phyloP scores from a whole-genome alignment of 92 coral and sea anemone species.

The Scolanthus callimorphus region DNA sequence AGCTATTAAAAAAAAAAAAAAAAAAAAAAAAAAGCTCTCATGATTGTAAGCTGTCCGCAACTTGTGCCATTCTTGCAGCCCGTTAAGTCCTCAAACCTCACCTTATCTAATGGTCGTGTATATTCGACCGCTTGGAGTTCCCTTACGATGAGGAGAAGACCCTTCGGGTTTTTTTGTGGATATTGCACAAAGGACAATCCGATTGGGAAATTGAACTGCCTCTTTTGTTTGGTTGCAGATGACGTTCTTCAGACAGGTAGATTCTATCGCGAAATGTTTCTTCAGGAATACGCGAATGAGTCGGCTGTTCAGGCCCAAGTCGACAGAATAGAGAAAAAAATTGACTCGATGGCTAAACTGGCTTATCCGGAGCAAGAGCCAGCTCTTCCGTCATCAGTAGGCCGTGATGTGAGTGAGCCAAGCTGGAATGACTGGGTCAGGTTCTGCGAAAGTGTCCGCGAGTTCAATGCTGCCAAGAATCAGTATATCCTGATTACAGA shows the following conservation, averaged over 20 bases:
- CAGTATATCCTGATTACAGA: constrained; percentile 77
- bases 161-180: too few species aligned
- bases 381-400: neutral
- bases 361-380: constrained; percentile 65
- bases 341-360: neutral
- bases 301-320: neutral
- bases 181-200: too few species aligned
- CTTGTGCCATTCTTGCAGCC: too few species aligned
- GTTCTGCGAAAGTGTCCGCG: constrained; percentile 49
- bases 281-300: neutral
- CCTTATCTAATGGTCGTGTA: too few species aligned
- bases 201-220: too few species aligned
- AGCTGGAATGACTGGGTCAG: constrained; percentile 75
- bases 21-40: too few species aligned
- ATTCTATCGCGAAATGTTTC: neutral
- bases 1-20: too few species aligned
- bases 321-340: neutral
- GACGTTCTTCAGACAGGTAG: neutral
- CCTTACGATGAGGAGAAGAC: too few species aligned
- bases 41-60: too few species aligned
- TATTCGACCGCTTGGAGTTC: too few species aligned
- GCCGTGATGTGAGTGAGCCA: constrained; percentile 38
- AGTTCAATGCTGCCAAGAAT: constrained; percentile 57
- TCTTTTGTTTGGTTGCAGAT: too few species aligned
- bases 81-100: too few species aligned